These are phyloP conservation scores for Adelges cooleyi DNA, from an alignment of 1,140 invertebrate species.

Conservation along the genomic window DNA sequence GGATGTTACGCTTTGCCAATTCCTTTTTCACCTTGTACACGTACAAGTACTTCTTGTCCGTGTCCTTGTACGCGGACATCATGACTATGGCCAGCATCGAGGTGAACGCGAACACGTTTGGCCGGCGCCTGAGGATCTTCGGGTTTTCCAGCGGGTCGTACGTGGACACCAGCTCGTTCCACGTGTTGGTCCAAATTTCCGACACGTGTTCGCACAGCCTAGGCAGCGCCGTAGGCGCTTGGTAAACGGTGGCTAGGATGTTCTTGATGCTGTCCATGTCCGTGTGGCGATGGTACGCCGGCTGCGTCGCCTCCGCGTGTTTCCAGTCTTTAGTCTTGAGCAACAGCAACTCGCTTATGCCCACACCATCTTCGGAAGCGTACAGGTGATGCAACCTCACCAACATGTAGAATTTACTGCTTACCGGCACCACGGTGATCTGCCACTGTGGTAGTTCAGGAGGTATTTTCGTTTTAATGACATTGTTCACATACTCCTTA, in stretches of 20 bases:
- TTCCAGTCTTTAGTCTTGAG: conserved; percentile 42
- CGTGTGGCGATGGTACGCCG: neutral
- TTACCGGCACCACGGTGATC: conserved; percentile 52
- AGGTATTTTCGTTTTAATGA: conserved; percentile 58
- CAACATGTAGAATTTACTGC: conserved; percentile 56
- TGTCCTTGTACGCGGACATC: conserved; percentile 44
- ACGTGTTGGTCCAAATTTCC: conserved; percentile 56
- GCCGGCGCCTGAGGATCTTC: conserved; percentile 48
- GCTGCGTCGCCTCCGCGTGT: neutral
- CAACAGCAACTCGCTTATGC: conserved; percentile 60
- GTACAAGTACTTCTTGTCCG: conserved; percentile 28
- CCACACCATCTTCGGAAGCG: conserved; percentile 54
- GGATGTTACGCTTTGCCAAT: conserved; percentile 31
- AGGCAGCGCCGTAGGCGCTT: conserved; percentile 49
- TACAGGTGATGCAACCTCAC: conserved; percentile 63
- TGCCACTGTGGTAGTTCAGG: conserved; percentile 65
- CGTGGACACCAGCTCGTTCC: conserved; percentile 65
- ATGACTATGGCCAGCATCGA: conserved; percentile 47
- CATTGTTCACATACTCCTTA: conserved; percentile 64
- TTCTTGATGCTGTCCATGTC: conserved; percentile 29
- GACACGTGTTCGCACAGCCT: conserved; percentile 52
- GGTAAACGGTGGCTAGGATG: conserved; percentile 22
- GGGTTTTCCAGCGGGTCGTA: conserved; percentile 64
- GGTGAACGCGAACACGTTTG: conserved; percentile 46
- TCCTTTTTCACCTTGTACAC: conserved; percentile 42